phyloP scores from a whole-genome alignment of 2,113 vertebrate genomes.

The Cygnus atratus region DNA sequence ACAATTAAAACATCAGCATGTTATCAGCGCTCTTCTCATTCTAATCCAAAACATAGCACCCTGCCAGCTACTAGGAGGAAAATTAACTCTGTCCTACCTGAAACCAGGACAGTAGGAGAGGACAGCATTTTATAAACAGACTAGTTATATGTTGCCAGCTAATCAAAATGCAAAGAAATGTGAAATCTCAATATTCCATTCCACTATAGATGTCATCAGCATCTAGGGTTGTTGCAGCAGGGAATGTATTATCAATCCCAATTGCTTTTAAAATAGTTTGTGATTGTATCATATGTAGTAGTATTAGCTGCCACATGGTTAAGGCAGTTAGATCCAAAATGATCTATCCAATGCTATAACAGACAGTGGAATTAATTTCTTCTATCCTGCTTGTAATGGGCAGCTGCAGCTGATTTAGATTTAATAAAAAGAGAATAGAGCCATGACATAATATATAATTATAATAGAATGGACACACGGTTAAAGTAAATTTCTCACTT shows the following conservation, averaged over 20 bases:
- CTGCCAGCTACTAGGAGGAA: too few species aligned
- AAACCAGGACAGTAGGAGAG: background rate
- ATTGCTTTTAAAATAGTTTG: background rate
- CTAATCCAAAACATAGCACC: too few species aligned
- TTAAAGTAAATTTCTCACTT: background rate
- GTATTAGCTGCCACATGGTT: background rate
- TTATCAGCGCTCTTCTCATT: too few species aligned
- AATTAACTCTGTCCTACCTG: too few species aligned
- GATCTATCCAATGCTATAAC: background rate
- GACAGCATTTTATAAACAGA: background rate
- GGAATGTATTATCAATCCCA: background rate
- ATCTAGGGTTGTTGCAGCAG: background rate
- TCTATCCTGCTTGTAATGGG: background rate
- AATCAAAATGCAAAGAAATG: conserved; percentile 12
- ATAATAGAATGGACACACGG: background rate
- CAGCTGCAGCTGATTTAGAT: background rate
- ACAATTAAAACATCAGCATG: too few species aligned
- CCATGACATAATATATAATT: background rate
- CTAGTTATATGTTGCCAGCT: background rate
- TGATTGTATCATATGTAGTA: background rate
- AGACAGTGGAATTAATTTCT: background rate
- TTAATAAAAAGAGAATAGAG: background rate
- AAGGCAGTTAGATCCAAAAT: background rate
- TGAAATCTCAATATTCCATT: background rate
- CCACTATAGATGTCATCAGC: background rate